Conservation (phyloP, 2,113 vertebrate genomes). For the Oxyruncus cristatus region DNA sequence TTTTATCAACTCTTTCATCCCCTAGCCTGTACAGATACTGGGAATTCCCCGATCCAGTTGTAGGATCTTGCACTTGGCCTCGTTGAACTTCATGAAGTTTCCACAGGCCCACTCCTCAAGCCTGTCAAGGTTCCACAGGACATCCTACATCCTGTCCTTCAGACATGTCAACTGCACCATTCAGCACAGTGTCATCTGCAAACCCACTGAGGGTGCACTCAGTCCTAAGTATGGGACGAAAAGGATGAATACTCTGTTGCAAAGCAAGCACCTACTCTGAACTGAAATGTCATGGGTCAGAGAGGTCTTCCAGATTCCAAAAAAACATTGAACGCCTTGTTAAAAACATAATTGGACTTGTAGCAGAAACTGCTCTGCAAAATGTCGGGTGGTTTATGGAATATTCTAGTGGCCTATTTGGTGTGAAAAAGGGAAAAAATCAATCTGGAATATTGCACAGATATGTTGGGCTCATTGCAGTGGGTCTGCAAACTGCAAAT, state of each 20-base stretch:
- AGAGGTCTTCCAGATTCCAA: neutral
- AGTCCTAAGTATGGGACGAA: neutral
- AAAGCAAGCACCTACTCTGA: neutral
- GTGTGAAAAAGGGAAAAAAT: neutral
- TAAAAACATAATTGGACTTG: neutral
- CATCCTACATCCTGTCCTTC: neutral
- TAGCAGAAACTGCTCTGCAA: neutral
- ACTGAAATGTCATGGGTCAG: neutral
- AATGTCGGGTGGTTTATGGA: neutral
- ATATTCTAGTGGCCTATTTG: neutral
- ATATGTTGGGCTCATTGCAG: neutral
- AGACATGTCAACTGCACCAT: neutral
- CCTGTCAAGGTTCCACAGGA: neutral
- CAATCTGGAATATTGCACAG: neutral
- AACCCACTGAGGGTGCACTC: neutral
- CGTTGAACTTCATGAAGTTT: neutral
- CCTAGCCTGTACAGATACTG: neutral
- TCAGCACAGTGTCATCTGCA: neutral
- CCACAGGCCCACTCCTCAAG: neutral
- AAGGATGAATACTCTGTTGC: neutral
- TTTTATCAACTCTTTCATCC: neutral
- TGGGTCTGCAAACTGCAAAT: neutral
- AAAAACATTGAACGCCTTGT: neutral
- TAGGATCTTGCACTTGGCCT: neutral
- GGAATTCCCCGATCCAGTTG: accelerated